phyloP scores from a whole-genome alignment of 2,888 invertebrate species.

The Pammene fasciana region DNA sequence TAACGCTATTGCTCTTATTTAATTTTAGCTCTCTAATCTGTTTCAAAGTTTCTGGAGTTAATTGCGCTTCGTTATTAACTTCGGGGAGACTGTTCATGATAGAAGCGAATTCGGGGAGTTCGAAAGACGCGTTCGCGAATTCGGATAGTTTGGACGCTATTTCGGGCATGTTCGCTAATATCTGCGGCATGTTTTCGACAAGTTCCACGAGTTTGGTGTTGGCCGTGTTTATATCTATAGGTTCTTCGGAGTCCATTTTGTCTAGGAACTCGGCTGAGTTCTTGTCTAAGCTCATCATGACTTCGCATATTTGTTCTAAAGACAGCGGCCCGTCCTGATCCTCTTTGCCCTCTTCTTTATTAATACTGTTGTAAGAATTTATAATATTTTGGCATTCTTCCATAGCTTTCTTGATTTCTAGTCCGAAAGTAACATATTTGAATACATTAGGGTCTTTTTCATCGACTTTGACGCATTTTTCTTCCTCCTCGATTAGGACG shows the following conservation, averaged over 20 bases:
- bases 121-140: constrained; percentile 69
- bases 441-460: constrained; percentile 65
- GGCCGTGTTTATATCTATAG: constrained; percentile 58
- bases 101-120: constrained; percentile 73
- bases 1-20: constrained; percentile 67
- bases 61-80: constrained; percentile 68
- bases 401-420: constrained; percentile 78
- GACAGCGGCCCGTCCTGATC: constrained; percentile 59
- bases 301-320: constrained; percentile 73
- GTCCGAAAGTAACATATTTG: constrained; percentile 72
- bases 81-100: constrained; percentile 73
- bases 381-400: constrained; percentile 79
- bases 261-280: constrained; percentile 70
- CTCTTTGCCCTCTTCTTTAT: constrained; percentile 57
- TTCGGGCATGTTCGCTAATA: constrained; percentile 76
- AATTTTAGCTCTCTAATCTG: constrained; percentile 76
- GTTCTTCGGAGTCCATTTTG: constrained; percentile 64
- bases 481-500: constrained; percentile 54
- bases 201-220: constrained; percentile 69
- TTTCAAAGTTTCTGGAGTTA: constrained; percentile 77
- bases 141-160: constrained; percentile 70
- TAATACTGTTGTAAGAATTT: constrained; percentile 69
- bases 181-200: constrained; percentile 76
- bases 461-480: constrained; percentile 46
- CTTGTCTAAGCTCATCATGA: constrained; percentile 74